phyloP scores from a whole-genome alignment of 2,888 invertebrate species.

The Melolontha melolontha region DNA sequence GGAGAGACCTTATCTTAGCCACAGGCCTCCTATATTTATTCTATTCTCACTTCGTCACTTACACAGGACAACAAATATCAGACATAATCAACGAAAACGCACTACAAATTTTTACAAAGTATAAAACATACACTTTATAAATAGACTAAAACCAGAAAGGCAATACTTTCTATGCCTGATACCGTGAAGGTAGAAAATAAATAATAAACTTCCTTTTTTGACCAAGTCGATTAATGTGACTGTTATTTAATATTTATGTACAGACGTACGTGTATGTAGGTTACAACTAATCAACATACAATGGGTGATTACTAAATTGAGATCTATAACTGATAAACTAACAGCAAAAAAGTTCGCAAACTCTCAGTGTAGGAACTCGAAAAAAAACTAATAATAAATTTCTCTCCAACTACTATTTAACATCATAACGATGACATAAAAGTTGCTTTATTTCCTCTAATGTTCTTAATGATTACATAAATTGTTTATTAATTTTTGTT shows the following conservation, averaged over 20 bases:
- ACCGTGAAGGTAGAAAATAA: too few relatives aligned
- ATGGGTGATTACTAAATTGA: conserved; percentile 31
- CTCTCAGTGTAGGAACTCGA: neutral
- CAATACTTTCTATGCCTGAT: too few relatives aligned
- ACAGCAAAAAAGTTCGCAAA: conserved; percentile 14
- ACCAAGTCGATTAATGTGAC: too few relatives aligned
- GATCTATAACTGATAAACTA: conserved; percentile 12
- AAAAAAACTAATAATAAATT: conserved; percentile 1
- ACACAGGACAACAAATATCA: conserved; percentile 25
- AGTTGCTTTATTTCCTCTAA: neutral
- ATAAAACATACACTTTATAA: too few relatives aligned
- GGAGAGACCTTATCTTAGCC: conserved; percentile 31
- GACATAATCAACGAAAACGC: conserved; percentile 14
- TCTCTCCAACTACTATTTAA: conserved; percentile 13
- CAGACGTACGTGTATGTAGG: neutral
- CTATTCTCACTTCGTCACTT: conserved; percentile 37
- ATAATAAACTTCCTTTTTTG: too few relatives aligned
- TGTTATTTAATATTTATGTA: neutral
- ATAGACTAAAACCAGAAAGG: neutral
- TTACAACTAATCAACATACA: conserved; percentile 23
- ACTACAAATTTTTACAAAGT: neutral
- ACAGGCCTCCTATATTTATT: conserved; percentile 36
- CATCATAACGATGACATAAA: neutral
- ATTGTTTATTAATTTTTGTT: too few relatives aligned
- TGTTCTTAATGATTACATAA: too few relatives aligned